Percentiles rank a stretch among this genome's conserved stretches.
These are phyloP conservation scores for Furcula furcula DNA, from an alignment of 2,888 invertebrate genomes.

Conservation along the genomic window DNA sequence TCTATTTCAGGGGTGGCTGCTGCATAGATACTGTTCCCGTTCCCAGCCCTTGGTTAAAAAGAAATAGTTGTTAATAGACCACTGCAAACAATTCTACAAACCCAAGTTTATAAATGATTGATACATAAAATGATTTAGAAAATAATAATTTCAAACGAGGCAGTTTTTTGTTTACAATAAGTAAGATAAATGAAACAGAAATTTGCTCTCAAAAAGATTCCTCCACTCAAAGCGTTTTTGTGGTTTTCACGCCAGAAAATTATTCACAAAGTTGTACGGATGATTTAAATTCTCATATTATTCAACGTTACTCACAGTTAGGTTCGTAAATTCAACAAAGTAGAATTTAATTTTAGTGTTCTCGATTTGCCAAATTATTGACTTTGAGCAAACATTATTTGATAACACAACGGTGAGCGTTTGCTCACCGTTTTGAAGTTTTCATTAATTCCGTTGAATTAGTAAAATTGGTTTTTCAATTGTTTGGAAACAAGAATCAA, in stretches of 20 bases:
- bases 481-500: neutral
- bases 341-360: conserved; percentile 15
- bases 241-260: conserved; percentile 12
- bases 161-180: conserved; percentile 7
- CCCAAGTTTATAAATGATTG: too few species aligned
- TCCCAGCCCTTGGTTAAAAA: conserved; percentile 46
- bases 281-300: conserved; percentile 12
- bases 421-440: conserved; percentile 5
- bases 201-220: conserved; percentile 16
- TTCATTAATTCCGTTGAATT: conserved; percentile 17
- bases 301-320: conserved; percentile 13
- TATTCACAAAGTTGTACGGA: conserved; percentile 16
- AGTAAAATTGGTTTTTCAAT: neutral
- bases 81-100: conserved; percentile 7
- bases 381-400: conserved; percentile 11
- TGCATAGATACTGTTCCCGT: conserved; percentile 67
- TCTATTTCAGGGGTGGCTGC: conserved; percentile 71
- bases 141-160: conserved; percentile 19
- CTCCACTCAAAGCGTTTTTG: conserved; percentile 21
- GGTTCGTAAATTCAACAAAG: conserved; percentile 12
- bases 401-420: conserved; percentile 8
- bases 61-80: conserved; percentile 12
- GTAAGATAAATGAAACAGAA: conserved; percentile 20
- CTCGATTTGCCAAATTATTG: conserved; percentile 9
- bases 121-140: too few species aligned